A percentile compares a stretch with the other conserved stretches of the same genome.
These are phyloP conservation scores for Eumaeus atala DNA, from an alignment of 1,140 invertebrate species.

Conservation along the genomic window DNA sequence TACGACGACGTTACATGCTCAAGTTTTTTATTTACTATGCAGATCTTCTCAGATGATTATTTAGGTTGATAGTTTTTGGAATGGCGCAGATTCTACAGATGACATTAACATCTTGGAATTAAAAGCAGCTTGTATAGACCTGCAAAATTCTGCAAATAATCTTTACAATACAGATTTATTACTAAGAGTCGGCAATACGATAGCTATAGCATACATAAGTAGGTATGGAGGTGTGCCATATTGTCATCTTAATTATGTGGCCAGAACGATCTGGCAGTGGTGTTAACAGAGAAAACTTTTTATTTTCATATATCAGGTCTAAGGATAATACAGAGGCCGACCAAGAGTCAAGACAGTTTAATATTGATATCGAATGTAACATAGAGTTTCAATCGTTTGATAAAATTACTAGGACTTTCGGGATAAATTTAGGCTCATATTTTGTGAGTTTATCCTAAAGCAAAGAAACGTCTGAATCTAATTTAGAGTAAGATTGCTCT, in stretches of 20 bases:
- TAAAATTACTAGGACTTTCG: not conserved
- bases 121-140: not conserved
- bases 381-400: not conserved
- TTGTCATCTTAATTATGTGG: not conserved
- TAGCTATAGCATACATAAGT: not conserved
- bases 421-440: no score
- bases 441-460: no score
- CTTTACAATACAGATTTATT: not conserved
- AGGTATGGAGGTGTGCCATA: constrained; percentile 6
- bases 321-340: not conserved
- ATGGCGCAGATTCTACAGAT: no score
- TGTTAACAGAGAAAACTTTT: not conserved
- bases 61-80: no score
- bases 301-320: not conserved
- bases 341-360: not conserved
- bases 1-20: no score
- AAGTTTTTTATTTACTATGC: no score
- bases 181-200: constrained; percentile 9
- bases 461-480: no score
- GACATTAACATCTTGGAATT: no score
- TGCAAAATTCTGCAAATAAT: not conserved
- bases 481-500: no score
- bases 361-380: not conserved
- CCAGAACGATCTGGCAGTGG: constrained; percentile 8
- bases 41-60: no score